Conservation (phyloP, 2,113 vertebrate genomes). For the Protobothrops mucrosquamatus region DNA sequence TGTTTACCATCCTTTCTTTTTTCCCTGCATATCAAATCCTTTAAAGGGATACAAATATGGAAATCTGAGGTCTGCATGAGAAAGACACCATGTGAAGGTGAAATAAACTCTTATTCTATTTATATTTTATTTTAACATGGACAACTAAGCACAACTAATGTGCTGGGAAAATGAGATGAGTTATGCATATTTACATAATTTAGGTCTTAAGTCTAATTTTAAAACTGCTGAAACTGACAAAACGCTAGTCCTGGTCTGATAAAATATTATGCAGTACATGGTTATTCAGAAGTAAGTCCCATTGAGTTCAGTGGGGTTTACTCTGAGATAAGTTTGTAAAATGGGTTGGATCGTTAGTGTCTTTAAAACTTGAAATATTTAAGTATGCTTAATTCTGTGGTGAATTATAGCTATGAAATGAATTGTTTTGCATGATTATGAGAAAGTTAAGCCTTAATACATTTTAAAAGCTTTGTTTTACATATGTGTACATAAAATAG, state of each 20-base stretch:
- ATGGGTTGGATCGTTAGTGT: not conserved
- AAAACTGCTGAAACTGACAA: not conserved
- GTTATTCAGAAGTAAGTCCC: not conserved
- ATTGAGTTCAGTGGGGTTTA: not conserved
- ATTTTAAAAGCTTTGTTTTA: not conserved
- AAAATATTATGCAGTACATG: not conserved
- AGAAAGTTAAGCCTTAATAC: not conserved
- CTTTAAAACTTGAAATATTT: not conserved
- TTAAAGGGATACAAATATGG: conserved; percentile 82
- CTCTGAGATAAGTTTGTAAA: not conserved
- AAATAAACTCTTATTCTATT: conserved; percentile 75
- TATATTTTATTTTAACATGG: conserved; percentile 56
- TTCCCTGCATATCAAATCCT: conserved; percentile 81
- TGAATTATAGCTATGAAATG: not conserved
- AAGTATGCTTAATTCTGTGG: conserved; percentile 2
- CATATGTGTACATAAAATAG: not conserved
- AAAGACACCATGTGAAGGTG: conserved; percentile 82
- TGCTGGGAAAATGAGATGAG: conserved; percentile 26
- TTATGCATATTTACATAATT: conserved; percentile 29
- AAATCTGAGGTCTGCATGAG: conserved; percentile 83
- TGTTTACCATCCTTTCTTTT: conserved; percentile 80
- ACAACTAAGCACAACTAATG: conserved; percentile 48
- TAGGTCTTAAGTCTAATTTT: not conserved
- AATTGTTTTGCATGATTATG: not conserved
- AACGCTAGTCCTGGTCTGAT: not conserved